Base-by-base conservation (phyloP, 2,113 vertebrate species). In the Atlantisia rogersi region DNA sequence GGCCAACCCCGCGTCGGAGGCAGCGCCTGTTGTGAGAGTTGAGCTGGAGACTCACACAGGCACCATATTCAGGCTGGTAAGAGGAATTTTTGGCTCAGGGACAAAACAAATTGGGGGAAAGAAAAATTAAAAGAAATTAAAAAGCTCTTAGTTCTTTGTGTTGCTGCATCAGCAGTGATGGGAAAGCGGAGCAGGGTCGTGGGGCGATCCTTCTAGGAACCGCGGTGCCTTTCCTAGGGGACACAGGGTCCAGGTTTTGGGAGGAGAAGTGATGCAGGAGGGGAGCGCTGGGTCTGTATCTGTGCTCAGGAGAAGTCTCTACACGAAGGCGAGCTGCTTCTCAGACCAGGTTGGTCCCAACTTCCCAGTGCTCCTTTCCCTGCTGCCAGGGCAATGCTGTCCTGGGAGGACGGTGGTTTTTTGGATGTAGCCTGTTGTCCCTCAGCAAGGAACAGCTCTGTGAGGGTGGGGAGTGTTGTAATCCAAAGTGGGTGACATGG, bases 401-500 rank as follows among this genome's bases (percentile, higher is more conserved):
- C 74, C 56, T 1, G 68, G 29, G 60, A 53, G 77, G 20, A 48
- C 6, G 48, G 48, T 48, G 48, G 48, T 22, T 48, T 95, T 94
- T 95, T 37, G 91, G 85, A 16, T 48, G 20, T 55, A 76, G 69
- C 68, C 63, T 74, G 63, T 92, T 81, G 46, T 82, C 84, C 86
- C 58, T 77, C 56, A 42, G 93, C 68, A 86, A 71, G 62, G 84
- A 91, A 63, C 71, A 55, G 88, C 89, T 82, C 81, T 68, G 82
- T 82, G 96, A 93, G 95, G 93, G 77, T 28, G 86, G 94, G 78
- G 84, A 95, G 65, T 53, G 15, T 68, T n/a, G 82, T 71, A 89
- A 91, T 88, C 86, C 80, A 85, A 88, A 95, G 96, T 92, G 95
- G 95, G 88, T 85, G 88, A 95, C 91, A n/a, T 94, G 95, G 95